Conservation (phyloP, 2,113 vertebrate species). For the Euleptes europaea region DNA sequence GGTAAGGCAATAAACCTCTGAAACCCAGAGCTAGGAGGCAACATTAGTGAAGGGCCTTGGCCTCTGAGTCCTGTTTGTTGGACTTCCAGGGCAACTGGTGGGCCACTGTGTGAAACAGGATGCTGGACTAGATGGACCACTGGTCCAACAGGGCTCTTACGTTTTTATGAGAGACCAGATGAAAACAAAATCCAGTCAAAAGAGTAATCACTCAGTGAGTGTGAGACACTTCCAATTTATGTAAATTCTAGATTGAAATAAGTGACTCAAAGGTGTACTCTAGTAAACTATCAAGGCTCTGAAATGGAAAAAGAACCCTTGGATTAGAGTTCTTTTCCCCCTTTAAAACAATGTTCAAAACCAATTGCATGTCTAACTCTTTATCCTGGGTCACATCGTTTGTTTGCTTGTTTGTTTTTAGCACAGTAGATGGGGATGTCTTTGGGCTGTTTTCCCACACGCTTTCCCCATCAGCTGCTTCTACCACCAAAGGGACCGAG, state of each 20-base stretch:
- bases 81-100: no score
- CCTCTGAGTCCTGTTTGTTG: no score
- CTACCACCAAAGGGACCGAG: background rate
- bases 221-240: no score
- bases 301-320: background rate
- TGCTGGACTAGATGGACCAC: no score
- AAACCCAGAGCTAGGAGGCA: no score
- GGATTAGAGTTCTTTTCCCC: background rate
- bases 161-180: no score
- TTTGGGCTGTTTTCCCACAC: background rate
- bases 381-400: background rate
- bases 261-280: background rate
- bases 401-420: background rate
- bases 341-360: background rate
- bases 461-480: background rate
- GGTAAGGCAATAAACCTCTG: no score
- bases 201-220: no score
- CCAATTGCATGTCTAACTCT: background rate
- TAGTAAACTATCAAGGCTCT: background rate
- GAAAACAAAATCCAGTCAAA: no score
- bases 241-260: background rate
- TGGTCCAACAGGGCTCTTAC: no score
- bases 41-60: no score
- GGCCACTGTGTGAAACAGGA: no score
- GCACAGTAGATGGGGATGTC: background rate